Evolutionary conservation across 1,140 invertebrate genomes (phyloP).

Genomic region (Aphis gossypii): DNA sequence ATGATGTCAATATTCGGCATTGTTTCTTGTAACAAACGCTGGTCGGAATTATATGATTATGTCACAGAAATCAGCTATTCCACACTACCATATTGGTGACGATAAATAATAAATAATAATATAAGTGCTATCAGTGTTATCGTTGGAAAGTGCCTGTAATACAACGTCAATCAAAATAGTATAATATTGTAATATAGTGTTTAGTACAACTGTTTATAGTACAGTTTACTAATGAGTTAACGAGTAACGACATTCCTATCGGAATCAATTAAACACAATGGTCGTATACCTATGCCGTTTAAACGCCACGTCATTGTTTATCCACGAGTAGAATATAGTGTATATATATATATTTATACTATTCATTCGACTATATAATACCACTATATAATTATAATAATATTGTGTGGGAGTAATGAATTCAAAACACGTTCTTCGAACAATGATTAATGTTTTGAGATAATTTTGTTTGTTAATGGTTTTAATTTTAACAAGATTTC

Average conservation of each 20-base stretch:
- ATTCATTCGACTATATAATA: too few species aligned
- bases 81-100: background rate
- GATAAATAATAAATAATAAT: background rate
- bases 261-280: constrained; percentile 7
- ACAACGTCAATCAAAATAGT: background rate
- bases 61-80: background rate
- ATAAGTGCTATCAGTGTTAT: background rate
- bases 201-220: background rate
- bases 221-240: background rate
- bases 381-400: background rate
- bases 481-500: constrained; percentile 12
- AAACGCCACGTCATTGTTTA: constrained; percentile 36
- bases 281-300: background rate
- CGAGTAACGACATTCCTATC: background rate
- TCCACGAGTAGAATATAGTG: background rate
- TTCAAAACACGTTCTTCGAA: background rate
- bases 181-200: background rate
- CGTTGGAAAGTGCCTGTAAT: background rate
- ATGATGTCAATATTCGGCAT: background rate
- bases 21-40: background rate
- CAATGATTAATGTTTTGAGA: constrained; percentile 18
- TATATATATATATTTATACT: too few species aligned
- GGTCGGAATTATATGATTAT: background rate
- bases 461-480: constrained; percentile 4
- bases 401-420: constrained; percentile 7